Percentiles rank a stretch among this genome's conserved stretches.
These are phyloP conservation scores for Eurois occulta DNA, from an alignment of 2,888 invertebrate genomes.

Conservation along the genomic window DNA sequence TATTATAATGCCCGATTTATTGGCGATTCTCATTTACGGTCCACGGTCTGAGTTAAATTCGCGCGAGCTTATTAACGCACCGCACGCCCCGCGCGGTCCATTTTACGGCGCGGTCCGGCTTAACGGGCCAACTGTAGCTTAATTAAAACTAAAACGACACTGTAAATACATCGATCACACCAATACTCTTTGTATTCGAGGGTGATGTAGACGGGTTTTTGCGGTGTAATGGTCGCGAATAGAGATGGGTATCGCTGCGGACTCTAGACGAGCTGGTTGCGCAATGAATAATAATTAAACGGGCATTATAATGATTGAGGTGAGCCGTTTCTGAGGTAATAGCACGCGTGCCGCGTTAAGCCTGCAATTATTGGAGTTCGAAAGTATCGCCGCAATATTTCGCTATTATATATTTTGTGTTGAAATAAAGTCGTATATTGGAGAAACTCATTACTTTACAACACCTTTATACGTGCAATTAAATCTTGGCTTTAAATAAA, in stretches of 20 bases:
- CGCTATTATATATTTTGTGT: conserved; percentile 75
- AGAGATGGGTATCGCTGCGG: conserved; percentile 73
- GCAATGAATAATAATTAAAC: conserved; percentile 84
- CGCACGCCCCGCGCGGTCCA: conserved; percentile 78
- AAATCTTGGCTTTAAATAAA: conserved; percentile 54
- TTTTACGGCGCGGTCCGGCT: conserved; percentile 84
- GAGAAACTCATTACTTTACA: conserved; percentile 52
- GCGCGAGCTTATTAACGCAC: conserved; percentile 83
- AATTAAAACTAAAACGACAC: conserved; percentile 88
- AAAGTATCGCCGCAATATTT: conserved; percentile 79
- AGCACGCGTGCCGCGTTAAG: conserved; percentile 80
- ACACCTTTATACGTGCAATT: conserved; percentile 41
- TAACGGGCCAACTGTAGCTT: conserved; percentile 82
- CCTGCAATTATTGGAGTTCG: conserved; percentile 83
- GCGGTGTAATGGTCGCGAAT: conserved; percentile 73
- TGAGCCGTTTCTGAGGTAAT: conserved; percentile 79
- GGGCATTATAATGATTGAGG: conserved; percentile 83
- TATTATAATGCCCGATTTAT: conserved; percentile 90
- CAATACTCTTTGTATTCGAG: conserved; percentile 77
- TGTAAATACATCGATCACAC: conserved; percentile 83
- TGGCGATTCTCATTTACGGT: conserved; percentile 87
- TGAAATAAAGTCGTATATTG: conserved; percentile 63
- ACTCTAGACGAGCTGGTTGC: conserved; percentile 72
- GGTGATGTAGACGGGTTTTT: conserved; percentile 75
- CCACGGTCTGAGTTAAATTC: conserved; percentile 81